Base-by-base conservation (phyloP, 2,797 vertebrate species). In the Naso thynnoides region DNA sequence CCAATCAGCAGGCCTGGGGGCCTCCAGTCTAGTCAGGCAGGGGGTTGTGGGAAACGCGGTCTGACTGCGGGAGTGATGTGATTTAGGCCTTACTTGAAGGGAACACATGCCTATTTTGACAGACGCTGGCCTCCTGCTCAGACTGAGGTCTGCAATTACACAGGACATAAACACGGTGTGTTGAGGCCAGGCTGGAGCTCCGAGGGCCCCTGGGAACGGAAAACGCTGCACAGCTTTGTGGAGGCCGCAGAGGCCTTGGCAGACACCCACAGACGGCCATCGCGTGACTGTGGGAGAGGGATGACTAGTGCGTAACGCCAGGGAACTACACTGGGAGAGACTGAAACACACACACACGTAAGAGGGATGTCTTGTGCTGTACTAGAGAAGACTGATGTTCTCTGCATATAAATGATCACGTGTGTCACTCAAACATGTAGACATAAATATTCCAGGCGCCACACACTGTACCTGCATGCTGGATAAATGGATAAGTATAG, bases 91-190 rank as follows among this genome's bases (percentile, higher is more conserved):
- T 45, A 69, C 86, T 88, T 68, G 26, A 49, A 76, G 89, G 62
- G 54, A 87, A 74, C 87, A 76, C 85, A 65, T 72, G 76, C 70
- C 81, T 88, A 85, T 92, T 93, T 90, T 90, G 90, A 91, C 92
- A 92, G 89, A 90, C 73, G 67, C 83, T 82, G 88, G 90, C 87
- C 86, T 92, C 87, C 85, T 81, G 85, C 83, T 82, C 85, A 86
- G 88, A 82, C 86, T 89, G 89, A 93, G 86, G 89, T 89, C 91
- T 93, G 89, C 91, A 93, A 93, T 93, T 94, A 93, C 89, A 91
- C 87, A 91, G 89, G 82, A 93, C 88, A 91, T 93, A 93, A 94
- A 92, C 89, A 92, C 77, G 68, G 84, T 78, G 86, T 13, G 47
- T 78, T 26, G 62, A 63, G 69, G 85, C 87, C 75, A 36, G 81